A percentile compares a stretch with the other conserved stretches of the same genome.
Evolutionary conservation across 2,797 vertebrate species (phyloP).

Genomic region (Anabacerthia variegaticeps): DNA sequence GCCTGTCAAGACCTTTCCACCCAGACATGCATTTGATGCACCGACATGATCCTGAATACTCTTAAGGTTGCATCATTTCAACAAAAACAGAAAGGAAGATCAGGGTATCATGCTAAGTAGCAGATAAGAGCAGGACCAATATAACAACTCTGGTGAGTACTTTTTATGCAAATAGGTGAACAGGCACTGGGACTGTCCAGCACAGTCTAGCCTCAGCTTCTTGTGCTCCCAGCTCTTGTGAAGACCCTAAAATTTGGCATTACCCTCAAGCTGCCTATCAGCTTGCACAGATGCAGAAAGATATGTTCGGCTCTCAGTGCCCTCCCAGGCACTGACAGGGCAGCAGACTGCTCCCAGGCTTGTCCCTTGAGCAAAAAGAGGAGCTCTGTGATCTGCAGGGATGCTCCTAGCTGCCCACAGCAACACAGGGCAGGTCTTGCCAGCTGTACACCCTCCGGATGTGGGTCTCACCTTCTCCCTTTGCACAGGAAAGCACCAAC

Average conservation of each 20-base stretch:
- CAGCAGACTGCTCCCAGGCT: background rate
- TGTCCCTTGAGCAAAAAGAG: background rate
- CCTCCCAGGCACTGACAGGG: background rate
- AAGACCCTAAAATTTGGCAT: background rate
- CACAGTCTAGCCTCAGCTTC: background rate
- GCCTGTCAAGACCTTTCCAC: background rate
- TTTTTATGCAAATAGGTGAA: background rate
- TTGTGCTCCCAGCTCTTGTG: background rate
- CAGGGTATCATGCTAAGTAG: background rate
- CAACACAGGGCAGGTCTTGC: background rate
- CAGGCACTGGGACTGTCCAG: background rate
- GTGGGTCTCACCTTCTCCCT: background rate
- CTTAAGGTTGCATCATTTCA: background rate
- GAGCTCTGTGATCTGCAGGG: background rate
- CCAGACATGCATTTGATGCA: background rate
- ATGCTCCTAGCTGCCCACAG: background rate
- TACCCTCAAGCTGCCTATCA: background rate
- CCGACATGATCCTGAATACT: background rate
- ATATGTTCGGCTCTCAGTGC: background rate
- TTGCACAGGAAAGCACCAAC: background rate
- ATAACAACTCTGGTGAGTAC: background rate
- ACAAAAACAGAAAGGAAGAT: background rate
- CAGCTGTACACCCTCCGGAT: background rate
- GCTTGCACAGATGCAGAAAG: background rate
- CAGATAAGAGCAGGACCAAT: background rate